phyloP scores from a whole-genome alignment of 2,888 invertebrate species.

The Diachrysia chrysitis region DNA sequence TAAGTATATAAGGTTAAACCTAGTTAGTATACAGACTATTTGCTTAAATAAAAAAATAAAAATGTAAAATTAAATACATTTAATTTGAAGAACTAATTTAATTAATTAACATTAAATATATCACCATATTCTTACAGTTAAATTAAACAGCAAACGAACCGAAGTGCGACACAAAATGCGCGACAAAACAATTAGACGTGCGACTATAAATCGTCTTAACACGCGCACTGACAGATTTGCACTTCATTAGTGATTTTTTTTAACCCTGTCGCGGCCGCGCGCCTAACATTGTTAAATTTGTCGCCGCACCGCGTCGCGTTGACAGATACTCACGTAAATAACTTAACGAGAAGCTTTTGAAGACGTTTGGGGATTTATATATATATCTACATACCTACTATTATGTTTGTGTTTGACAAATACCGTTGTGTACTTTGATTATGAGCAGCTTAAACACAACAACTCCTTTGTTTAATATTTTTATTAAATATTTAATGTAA shows the following conservation, averaged over 20 bases:
- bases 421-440: background rate
- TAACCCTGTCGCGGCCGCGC: slow-evolving; percentile 62
- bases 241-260: slow-evolving; percentile 79
- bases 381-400: slow-evolving; percentile 31
- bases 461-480: too few relatives aligned
- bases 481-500: too few relatives aligned
- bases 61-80: too few relatives aligned
- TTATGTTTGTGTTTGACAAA: slow-evolving; percentile 21
- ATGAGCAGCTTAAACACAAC: too few relatives aligned
- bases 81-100: slow-evolving; percentile 5
- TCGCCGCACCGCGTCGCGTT: slow-evolving; percentile 75
- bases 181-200: slow-evolving; percentile 72
- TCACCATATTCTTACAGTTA: slow-evolving; percentile 26
- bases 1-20: background rate
- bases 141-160: slow-evolving; percentile 55
- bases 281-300: slow-evolving; percentile 86
- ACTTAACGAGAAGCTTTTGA: slow-evolving; percentile 68
- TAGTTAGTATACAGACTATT: background rate
- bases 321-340: slow-evolving; percentile 84
- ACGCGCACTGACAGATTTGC: slow-evolving; percentile 83
- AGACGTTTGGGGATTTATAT: slow-evolving; percentile 56
- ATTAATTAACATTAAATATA: background rate
- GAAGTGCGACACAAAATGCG: slow-evolving; percentile 60
- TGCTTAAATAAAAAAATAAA: background rate
- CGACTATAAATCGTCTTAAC: slow-evolving; percentile 79